Conservation (phyloP, 1,140 invertebrate species). For the Oncopeltus fasciatus region DNA sequence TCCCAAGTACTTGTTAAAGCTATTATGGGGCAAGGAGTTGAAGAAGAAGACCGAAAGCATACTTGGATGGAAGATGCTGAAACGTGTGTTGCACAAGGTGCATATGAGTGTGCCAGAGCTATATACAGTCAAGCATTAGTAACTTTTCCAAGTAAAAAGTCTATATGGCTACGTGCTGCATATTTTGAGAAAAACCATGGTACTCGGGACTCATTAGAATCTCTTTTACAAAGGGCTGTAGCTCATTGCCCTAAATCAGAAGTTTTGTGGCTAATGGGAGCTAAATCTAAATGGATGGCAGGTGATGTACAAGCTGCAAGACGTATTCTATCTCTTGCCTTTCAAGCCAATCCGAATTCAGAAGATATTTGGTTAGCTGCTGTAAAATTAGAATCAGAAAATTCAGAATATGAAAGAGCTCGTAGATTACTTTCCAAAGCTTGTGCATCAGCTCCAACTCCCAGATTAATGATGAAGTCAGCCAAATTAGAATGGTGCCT, state of each 20-base stretch:
- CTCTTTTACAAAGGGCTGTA: conserved; percentile 80
- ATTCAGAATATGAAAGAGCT: conserved; percentile 91
- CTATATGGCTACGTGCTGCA: conserved; percentile 91
- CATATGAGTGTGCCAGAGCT: conserved; percentile 88
- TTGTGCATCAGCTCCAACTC: conserved; percentile 84
- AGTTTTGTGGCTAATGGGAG: conserved; percentile 94
- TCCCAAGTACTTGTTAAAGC: conserved; percentile 88
- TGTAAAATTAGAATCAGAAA: conserved; percentile 96
- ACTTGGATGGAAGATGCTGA: conserved; percentile 99
- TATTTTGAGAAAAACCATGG: conserved; percentile 96
- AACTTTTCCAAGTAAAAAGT: conserved; percentile 92
- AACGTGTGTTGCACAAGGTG: conserved; percentile 74
- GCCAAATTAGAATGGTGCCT: conserved; percentile 96
- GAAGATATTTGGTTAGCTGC: conserved; percentile 99
- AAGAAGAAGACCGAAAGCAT: conserved; percentile 94
- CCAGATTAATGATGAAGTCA: conserved; percentile 98
- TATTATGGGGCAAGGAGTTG: conserved; percentile 80
- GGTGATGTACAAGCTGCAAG: conserved; percentile 85
- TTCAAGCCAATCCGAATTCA: conserved; percentile 95
- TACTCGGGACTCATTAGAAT: conserved; percentile 77
- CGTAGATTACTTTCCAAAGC: conserved; percentile 84
- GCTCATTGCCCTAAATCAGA: conserved; percentile 95
- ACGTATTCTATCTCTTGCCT: conserved; percentile 78
- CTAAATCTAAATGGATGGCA: conserved; percentile 97
- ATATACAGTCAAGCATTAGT: conserved; percentile 85